A percentile compares a stretch with the other conserved stretches of the same genome.
Evolutionary conservation across 2,888 invertebrate genomes (phyloP).

Genomic region (Cataglyphis rosenhaueri): DNA sequence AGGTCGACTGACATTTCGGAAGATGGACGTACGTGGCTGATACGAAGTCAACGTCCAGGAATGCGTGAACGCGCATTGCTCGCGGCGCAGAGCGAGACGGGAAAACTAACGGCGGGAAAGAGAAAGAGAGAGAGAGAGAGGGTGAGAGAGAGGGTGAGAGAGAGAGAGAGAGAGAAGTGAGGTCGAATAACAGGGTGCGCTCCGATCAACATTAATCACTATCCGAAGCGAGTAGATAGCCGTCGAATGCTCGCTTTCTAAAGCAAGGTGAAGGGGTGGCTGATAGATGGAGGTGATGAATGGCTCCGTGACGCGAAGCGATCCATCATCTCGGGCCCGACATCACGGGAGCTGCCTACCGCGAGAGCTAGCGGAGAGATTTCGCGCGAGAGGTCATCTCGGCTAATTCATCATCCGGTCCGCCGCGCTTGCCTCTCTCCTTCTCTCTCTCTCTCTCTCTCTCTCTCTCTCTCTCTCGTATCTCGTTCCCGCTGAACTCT

Average conservation of each 20-base stretch:
- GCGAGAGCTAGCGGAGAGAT: conserved; percentile 82
- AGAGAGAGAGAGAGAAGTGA: conserved; percentile 74
- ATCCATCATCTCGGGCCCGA: conserved; percentile 84
- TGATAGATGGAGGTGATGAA: conserved; percentile 85
- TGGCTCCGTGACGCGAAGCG: conserved; percentile 84
- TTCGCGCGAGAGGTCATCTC: conserved; percentile 83
- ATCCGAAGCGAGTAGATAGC: conserved; percentile 84
- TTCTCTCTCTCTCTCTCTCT: conserved; percentile 55
- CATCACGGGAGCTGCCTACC: conserved; percentile 80
- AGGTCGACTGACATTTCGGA: conserved; percentile 67
- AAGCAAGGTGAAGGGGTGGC: conserved; percentile 83
- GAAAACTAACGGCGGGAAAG: conserved; percentile 27
- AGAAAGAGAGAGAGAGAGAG: conserved; percentile 27
- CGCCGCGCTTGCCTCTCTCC: conserved; percentile 70
- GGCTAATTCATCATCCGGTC: conserved; percentile 84
- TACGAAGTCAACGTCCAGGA: conserved; percentile 75
- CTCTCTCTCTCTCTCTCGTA: conserved; percentile 46
- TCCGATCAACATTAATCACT: conserved; percentile 85
- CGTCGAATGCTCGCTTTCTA: conserved; percentile 84
- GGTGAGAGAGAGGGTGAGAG: conserved; percentile 59
- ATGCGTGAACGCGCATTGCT: conserved; percentile 67
- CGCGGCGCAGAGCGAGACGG: conserved; percentile 44
- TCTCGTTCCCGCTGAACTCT: conserved; percentile 53
- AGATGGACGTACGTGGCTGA: conserved; percentile 71
- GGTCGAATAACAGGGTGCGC: conserved; percentile 82